Conservation (phyloP, 2,888 invertebrate genomes). For the Crocallis elinguaria region DNA sequence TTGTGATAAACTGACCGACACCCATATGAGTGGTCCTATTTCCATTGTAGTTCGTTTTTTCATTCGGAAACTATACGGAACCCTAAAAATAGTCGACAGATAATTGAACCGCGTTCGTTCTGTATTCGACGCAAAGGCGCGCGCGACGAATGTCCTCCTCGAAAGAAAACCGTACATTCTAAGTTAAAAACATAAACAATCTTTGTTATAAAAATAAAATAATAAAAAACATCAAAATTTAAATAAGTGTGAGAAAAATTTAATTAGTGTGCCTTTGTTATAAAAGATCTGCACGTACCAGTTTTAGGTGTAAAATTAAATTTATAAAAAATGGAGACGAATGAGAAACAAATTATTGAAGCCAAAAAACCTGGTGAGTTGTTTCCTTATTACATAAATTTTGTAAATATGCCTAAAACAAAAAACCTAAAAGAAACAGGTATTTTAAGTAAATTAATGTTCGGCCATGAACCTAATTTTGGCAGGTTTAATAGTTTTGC, state of each 20-base stretch:
- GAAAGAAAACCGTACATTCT: neutral
- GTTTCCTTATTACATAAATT: too few species aligned
- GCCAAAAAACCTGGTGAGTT: slow-evolving; percentile 31
- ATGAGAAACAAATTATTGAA: slow-evolving; percentile 22
- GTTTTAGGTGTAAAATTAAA: neutral
- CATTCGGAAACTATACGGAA: too few species aligned
- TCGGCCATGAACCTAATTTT: too few species aligned
- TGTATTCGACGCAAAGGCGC: neutral
- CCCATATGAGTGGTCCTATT: too few species aligned
- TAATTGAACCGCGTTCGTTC: neutral
- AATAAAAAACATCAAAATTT: neutral
- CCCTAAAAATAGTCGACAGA: neutral
- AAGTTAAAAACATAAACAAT: slow-evolving; percentile 2
- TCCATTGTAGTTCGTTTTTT: too few species aligned
- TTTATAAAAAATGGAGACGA: slow-evolving; percentile 28
- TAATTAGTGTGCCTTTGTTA: neutral
- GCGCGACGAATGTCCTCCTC: slow-evolving; percentile 3
- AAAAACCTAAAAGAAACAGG: too few species aligned
- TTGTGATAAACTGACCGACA: too few species aligned
- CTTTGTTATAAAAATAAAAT: neutral
- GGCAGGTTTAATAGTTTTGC: too few species aligned
- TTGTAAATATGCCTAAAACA: too few species aligned
- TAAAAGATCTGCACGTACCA: neutral
- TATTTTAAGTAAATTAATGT: too few species aligned
- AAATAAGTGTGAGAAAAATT: neutral